Conservation (phyloP, 2,888 invertebrate genomes). For the Diarsia rubi region DNA sequence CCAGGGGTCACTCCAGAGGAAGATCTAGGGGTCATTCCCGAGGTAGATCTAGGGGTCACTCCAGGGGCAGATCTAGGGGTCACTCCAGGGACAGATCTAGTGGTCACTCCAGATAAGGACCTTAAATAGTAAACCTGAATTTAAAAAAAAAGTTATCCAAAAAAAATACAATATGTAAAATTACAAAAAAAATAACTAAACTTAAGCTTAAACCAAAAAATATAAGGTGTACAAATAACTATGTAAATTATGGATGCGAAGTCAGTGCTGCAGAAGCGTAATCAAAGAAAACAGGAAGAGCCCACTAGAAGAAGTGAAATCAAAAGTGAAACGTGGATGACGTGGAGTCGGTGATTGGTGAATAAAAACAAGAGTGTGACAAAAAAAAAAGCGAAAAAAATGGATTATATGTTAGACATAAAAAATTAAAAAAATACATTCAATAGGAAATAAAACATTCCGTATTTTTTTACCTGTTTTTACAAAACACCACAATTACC, state of each 20-base stretch:
- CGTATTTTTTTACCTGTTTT: neutral
- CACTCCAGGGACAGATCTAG: conserved; percentile 36
- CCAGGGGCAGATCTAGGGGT: too few species aligned
- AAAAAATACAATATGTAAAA: neutral
- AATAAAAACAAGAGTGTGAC: neutral
- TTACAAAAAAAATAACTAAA: neutral
- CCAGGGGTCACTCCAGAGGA: too few species aligned
- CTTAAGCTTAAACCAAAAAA: neutral
- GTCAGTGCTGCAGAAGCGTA: neutral
- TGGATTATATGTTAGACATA: too few species aligned
- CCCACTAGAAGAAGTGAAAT: neutral
- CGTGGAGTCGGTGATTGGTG: too few species aligned
- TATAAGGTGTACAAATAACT: neutral
- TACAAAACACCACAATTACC: neutral
- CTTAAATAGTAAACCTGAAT: neutral
- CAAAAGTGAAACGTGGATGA: too few species aligned
- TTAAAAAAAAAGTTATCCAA: neutral
- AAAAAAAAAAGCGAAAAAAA: neutral
- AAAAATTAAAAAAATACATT: too few species aligned
- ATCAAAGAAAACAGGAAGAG: neutral
- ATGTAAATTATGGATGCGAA: neutral
- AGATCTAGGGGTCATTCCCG: conserved; percentile 37
- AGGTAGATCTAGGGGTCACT: neutral
- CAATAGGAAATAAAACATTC: neutral
- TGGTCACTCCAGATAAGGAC: conserved; percentile 24